These are phyloP conservation scores for Eremophila alpestris DNA, from an alignment of 2,797 vertebrate genomes.

Conservation along the genomic window DNA sequence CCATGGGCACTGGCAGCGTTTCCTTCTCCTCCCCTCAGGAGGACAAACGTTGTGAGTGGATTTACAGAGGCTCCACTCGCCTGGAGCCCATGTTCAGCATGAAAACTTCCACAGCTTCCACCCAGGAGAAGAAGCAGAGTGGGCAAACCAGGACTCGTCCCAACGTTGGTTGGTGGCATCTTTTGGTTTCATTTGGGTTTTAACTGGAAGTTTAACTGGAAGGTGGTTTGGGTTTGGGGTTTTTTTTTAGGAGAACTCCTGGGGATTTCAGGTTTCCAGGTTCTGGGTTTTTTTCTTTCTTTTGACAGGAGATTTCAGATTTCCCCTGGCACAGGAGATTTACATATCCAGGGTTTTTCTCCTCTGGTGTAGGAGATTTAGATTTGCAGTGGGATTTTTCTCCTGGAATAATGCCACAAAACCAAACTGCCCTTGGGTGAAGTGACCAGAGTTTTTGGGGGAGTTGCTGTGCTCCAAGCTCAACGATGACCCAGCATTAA, in stretches of 20 bases:
- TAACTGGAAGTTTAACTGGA: background rate
- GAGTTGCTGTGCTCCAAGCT: background rate
- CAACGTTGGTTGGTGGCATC: constrained; percentile 85
- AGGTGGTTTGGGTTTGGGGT: background rate
- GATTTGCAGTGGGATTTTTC: background rate
- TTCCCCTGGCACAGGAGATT: background rate
- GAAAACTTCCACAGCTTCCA: constrained; percentile 90
- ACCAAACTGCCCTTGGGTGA: background rate
- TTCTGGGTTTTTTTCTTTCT: background rate
- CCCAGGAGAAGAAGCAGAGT: constrained; percentile 91
- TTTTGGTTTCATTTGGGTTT: accelerated
- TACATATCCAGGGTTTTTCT: background rate
- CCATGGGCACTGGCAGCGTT: background rate
- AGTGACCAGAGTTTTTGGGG: background rate
- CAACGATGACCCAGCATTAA: accelerated
- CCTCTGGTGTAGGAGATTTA: background rate
- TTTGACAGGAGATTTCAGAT: background rate
- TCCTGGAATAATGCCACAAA: background rate
- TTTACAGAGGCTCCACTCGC: constrained; percentile 94
- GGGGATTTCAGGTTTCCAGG: background rate
- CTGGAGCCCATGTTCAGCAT: constrained; percentile 98
- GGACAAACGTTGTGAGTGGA: constrained; percentile 97
- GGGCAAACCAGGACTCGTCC: constrained; percentile 91
- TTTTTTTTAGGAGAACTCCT: background rate
- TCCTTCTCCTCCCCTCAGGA: constrained; percentile 74